Conservation (phyloP, 2,888 invertebrate genomes). For the Podotricha telesiphe region DNA sequence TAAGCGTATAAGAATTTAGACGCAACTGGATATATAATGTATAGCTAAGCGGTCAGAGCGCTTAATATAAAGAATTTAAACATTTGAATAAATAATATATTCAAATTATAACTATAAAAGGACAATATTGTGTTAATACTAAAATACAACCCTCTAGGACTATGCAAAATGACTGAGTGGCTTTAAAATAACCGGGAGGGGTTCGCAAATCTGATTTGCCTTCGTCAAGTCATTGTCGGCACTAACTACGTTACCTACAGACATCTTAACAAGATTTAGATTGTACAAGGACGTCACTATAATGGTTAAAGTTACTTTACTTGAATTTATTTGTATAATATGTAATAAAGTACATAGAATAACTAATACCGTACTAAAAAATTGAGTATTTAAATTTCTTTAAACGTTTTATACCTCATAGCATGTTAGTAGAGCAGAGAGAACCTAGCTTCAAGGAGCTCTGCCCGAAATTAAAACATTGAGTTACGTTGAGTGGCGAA, state of each 20-base stretch:
- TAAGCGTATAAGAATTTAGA: no score
- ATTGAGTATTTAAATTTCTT: no score
- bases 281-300: slow-evolving; percentile 24
- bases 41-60: no score
- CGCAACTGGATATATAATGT: no score
- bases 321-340: neutral
- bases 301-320: slow-evolving; percentile 8
- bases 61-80: no score
- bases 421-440: no score
- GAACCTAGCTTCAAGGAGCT: no score
- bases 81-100: neutral
- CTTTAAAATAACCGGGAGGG: slow-evolving; percentile 80
- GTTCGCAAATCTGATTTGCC: slow-evolving; percentile 80
- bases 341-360: no score
- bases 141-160: slow-evolving; percentile 53
- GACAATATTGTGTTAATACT: slow-evolving; percentile 44
- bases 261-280: slow-evolving; percentile 39
- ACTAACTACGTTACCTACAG: slow-evolving; percentile 74
- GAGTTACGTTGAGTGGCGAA: no score
- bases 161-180: slow-evolving; percentile 77
- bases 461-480: no score
- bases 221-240: slow-evolving; percentile 81
- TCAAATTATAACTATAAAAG: slow-evolving; percentile 34
- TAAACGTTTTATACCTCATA: no score
- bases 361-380: no score